Evolutionary conservation across 2,113 vertebrate species (phyloP).

Genomic region (Petromus typicus): DNA sequence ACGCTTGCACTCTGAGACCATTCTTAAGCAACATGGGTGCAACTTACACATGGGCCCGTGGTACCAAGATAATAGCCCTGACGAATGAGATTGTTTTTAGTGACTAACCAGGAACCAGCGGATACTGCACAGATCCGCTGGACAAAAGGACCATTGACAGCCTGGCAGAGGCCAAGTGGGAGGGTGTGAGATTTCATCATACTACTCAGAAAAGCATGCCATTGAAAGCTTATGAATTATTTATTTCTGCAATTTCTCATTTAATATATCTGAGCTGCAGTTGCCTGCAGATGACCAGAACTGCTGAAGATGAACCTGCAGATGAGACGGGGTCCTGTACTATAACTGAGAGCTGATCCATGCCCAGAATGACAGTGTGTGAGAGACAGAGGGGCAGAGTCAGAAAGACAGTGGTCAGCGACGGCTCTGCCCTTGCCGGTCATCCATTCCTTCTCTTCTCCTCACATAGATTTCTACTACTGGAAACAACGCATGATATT

Average conservation of each 20-base stretch:
- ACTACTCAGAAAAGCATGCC: neutral
- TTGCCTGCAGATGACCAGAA: neutral
- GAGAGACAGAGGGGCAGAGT: rapidly evolving
- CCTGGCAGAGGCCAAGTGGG: neutral
- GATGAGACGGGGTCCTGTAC: neutral
- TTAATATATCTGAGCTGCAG: neutral
- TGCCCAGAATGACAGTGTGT: no score
- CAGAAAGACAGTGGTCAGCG: neutral
- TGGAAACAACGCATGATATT: neutral
- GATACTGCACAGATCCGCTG: neutral
- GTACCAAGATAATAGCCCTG: neutral
- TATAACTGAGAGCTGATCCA: neutral
- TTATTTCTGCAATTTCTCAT: neutral
- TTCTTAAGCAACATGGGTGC: neutral
- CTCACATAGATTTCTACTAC: neutral
- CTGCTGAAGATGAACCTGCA: neutral
- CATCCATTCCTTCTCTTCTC: neutral
- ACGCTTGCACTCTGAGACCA: no score
- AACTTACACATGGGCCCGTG: no score
- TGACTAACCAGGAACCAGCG: neutral
- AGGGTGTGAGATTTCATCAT: neutral
- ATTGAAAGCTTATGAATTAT: neutral
- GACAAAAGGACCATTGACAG: no score
- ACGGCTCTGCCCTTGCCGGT: rapidly evolving
- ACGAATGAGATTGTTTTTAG: neutral